Conservation (phyloP, 1,140 invertebrate species). For the Ceratosolen solmsi region DNA sequence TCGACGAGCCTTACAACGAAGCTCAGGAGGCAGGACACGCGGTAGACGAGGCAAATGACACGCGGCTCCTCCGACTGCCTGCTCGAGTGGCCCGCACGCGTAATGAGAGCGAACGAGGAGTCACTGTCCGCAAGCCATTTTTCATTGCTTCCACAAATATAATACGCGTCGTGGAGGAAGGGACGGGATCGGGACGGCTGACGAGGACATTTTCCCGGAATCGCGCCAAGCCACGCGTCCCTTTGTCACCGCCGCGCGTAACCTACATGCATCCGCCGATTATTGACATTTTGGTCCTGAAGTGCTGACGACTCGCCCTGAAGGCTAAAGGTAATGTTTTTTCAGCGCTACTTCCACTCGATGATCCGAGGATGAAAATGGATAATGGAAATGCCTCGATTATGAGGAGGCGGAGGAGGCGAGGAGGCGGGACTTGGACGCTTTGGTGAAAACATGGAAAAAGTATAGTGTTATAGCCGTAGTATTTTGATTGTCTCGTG, state of each 20-base stretch:
- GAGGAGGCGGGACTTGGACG: too few relatives aligned
- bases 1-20: background rate
- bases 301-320: too few relatives aligned
- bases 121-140: conserved; percentile 31
- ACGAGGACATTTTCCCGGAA: background rate
- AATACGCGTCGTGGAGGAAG: too few relatives aligned
- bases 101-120: background rate
- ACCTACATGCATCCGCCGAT: background rate
- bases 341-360: background rate
- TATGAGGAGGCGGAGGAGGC: too few relatives aligned
- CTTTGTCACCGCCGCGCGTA: background rate
- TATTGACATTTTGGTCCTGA: too few relatives aligned
- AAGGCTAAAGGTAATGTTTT: too few relatives aligned
- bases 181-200: too few relatives aligned
- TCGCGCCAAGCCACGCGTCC: background rate
- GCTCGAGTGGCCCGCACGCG: background rate
- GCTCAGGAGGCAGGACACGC: background rate
- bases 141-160: conserved; percentile 22
- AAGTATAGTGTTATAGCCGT: too few relatives aligned
- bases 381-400: background rate
- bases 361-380: background rate
- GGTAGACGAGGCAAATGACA: conserved; percentile 21
- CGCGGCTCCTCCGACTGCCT: background rate
- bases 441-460: too few relatives aligned
- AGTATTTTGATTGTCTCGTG: too few relatives aligned